Percentiles rank a stretch among this genome's conserved stretches.
These are phyloP conservation scores for Momotus momota DNA, from an alignment of 2,797 vertebrate genomes.

Conservation along the genomic window DNA sequence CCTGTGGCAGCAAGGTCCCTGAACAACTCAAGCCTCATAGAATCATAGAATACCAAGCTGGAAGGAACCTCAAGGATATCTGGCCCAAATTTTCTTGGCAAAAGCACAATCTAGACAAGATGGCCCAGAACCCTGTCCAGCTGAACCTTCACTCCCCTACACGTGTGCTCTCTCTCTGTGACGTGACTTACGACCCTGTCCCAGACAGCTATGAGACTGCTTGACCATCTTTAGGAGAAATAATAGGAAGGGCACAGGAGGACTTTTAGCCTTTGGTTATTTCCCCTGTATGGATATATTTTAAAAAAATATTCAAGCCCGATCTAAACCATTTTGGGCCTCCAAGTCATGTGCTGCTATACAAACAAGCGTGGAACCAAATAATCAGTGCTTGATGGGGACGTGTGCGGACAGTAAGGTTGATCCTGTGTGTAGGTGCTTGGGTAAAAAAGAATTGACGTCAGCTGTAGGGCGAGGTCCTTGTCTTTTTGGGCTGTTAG, in stretches of 20 bases:
- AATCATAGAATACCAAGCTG: too few species aligned
- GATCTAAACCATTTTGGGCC: not conserved
- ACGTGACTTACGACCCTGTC: rapidly evolving
- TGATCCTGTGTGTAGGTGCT: not conserved
- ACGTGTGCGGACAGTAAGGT: too few species aligned
- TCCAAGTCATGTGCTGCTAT: not conserved
- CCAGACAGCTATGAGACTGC: not conserved
- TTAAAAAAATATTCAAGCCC: not conserved
- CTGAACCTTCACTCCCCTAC: not conserved
- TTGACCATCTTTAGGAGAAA: not conserved
- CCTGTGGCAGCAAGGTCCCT: not conserved
- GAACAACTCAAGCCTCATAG: not conserved
- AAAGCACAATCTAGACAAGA: too few species aligned
- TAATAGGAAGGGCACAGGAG: not conserved
- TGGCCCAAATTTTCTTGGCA: too few species aligned
- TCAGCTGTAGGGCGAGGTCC: not conserved
- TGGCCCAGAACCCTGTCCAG: too few species aligned
- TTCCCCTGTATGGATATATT: not conserved
- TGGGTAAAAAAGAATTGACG: not conserved
- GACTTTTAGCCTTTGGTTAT: not conserved
- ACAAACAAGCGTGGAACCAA: not conserved
- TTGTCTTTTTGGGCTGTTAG: not conserved
- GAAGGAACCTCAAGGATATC: too few species aligned
- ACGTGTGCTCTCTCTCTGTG: rapidly evolving
- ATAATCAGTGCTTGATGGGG: not conserved